Conservation (phyloP, 2,797 vertebrate genomes). For the Intellagama lesueurii region DNA sequence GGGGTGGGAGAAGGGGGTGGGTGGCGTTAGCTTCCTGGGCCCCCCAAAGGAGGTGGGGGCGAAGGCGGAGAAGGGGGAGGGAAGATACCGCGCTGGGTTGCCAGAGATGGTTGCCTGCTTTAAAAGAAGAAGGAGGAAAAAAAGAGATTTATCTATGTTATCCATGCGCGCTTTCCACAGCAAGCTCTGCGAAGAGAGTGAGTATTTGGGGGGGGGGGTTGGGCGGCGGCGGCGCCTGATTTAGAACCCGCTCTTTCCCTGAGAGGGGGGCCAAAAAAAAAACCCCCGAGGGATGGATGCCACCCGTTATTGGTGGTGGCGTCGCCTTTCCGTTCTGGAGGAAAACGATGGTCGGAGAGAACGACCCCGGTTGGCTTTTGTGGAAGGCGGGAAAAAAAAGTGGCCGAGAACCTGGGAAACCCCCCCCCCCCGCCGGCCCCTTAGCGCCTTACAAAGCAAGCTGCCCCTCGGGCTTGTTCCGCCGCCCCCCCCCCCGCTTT, state of each 20-base stretch:
- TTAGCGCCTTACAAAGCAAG: neutral
- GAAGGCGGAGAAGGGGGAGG: conserved; percentile 22
- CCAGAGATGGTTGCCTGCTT: conserved; percentile 47
- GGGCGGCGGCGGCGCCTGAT: neutral
- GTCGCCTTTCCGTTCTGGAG: neutral
- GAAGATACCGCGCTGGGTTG: conserved; percentile 49
- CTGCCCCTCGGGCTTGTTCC: neutral
- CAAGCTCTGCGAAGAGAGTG: conserved; percentile 46
- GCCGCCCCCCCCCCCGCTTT: neutral
- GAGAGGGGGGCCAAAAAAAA: neutral
- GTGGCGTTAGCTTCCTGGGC: neutral
- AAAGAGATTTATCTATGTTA: neutral
- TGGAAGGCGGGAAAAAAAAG: neutral
- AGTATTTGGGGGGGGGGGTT: neutral
- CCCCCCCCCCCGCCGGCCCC: neutral
- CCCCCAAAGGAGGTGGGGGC: conserved; percentile 14
- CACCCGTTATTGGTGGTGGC: neutral
- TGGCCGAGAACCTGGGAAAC: conserved; percentile 5
- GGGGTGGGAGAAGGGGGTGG: neutral
- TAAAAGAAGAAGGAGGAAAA: neutral
- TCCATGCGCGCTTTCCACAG: conserved; percentile 43
- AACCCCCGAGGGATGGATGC: neutral
- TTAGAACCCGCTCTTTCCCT: neutral
- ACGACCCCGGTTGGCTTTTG: neutral
- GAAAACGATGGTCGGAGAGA: neutral